Evolutionary conservation across 2,113 vertebrate species (phyloP).

Genomic region (Nothocercus nigrocapillus): DNA sequence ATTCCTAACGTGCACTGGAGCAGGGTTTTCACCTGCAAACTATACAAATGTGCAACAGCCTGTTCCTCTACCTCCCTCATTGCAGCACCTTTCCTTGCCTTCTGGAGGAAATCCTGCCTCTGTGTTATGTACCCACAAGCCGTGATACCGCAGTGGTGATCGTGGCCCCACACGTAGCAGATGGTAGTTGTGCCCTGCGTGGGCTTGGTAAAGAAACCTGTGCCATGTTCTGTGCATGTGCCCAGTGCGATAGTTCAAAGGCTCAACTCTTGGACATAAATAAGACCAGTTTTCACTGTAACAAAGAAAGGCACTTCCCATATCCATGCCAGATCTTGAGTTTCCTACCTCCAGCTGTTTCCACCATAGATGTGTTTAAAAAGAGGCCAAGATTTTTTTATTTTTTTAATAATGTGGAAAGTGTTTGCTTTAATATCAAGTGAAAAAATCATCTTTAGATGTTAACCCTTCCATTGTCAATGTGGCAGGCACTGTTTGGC

Average conservation of each 20-base stretch:
- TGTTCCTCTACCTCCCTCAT: background rate
- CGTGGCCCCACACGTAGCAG: background rate
- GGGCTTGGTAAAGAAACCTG: conserved; percentile 8
- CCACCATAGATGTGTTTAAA: conserved; percentile 65
- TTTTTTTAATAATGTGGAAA: conserved; percentile 16
- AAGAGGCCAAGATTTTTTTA: conserved; percentile 34
- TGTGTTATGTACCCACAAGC: background rate
- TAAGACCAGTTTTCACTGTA: conserved; percentile 47
- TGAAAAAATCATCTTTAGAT: conserved; percentile 23
- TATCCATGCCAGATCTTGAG: conserved; percentile 64
- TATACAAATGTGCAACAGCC: background rate
- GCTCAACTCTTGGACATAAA: conserved; percentile 10
- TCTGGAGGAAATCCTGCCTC: background rate
- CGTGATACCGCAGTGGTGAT: background rate
- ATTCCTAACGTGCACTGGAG: conserved; percentile 42
- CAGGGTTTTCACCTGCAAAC: conserved; percentile 7
- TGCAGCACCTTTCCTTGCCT: background rate
- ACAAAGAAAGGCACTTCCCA: conserved; percentile 70
- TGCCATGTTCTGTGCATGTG: background rate
- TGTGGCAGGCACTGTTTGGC: background rate
- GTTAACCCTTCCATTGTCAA: conserved; percentile 33
- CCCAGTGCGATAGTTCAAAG: conserved; percentile 56
- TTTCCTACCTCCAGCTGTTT: conserved; percentile 70
- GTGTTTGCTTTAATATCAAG: conserved; percentile 63
- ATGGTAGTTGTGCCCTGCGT: background rate